Evolutionary conservation across 64 coral and sea anemone genomes (phyloP), one percentile per base, ranked within the genome.

Genomic region (Pachyseris speciosa): DNA sequence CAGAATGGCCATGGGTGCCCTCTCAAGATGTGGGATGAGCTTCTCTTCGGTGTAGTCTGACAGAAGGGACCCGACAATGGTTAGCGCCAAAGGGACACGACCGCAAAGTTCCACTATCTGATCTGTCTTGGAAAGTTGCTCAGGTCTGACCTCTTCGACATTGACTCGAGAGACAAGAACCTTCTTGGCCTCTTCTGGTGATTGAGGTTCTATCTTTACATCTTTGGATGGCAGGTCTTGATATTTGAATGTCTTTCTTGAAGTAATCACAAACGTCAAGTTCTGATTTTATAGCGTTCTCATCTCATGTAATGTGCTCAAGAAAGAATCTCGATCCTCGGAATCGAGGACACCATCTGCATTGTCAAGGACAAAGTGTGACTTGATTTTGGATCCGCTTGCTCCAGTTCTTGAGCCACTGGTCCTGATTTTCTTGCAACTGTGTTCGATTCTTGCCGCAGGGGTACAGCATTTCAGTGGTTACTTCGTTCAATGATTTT

Each of bases 81-180:
- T 63, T 17, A 94, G 86, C 12, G 64, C 86, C 20, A 94, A 65
- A 59, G 92, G 92, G 13, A 64, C 45, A 24, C 48, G 5, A 28
- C 73, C 92, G 59, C 92, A 94, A 8, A 94, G 67, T 1, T 94
- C n/a, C 7, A 69, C 86, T 38, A 94, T 42, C n/a, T 40, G 7
- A 36, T 69, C 51, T 64, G 51, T 30, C 33, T 74, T 63, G 37
- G 15, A 44, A 15, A 38, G 37, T 13, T 68, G 66, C 5, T 61
- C 22, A 61, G 9, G n/a, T 61, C 36, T 34, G 42, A 33, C 10
- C 2, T 63, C 63, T 10, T 43, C 64, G 4, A 40, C 19, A 17
- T 69, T 44, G 20, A 44, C 72, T 28, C 27, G 38, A 16, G 2
- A 75, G 22, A 49, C 15, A 15, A 48, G 22, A 4, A 75, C n/a